Conservation (phyloP, 2,797 vertebrate species). For the Silurus aristotelis region DNA sequence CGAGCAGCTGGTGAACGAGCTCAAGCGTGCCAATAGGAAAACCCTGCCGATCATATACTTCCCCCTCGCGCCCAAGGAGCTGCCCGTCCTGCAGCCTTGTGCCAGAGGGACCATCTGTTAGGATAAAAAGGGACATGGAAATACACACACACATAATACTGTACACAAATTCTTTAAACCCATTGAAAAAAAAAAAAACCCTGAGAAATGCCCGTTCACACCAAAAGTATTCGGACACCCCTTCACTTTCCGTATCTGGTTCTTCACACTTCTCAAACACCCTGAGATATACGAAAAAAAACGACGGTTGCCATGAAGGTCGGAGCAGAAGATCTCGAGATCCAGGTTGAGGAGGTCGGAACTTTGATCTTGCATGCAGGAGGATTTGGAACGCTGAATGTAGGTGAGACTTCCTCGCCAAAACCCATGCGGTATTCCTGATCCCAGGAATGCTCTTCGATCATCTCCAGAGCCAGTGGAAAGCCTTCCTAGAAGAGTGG, state of each 20-base stretch:
- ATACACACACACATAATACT: conserved; percentile 17
- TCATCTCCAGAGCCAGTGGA: neutral
- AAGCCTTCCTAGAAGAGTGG: neutral
- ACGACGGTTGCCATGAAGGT: too few species aligned
- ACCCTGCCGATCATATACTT: conserved; percentile 52
- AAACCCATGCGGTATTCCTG: neutral
- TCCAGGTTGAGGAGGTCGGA: too few species aligned
- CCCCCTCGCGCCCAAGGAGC: conserved; percentile 45
- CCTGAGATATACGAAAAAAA: too few species aligned
- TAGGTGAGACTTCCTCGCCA: neutral
- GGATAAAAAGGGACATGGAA: conserved; percentile 43
- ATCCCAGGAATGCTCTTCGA: neutral
- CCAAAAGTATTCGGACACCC: too few species aligned
- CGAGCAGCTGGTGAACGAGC: conserved; percentile 52
- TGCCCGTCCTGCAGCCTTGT: conserved; percentile 34
- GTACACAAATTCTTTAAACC: neutral
- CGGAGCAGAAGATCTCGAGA: neutral
- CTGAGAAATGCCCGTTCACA: too few species aligned
- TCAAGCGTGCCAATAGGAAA: conserved; percentile 57
- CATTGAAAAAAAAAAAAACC: too few species aligned
- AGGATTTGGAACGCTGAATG: neutral
- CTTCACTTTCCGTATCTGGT: neutral
- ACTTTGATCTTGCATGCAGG: neutral
- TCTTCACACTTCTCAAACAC: too few species aligned
- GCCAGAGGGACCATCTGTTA: conserved; percentile 61